Evolutionary conservation across 2,888 invertebrate genomes (phyloP), one percentile per base, ranked within the genome.

Genomic region (Xestia ashworthii): DNA sequence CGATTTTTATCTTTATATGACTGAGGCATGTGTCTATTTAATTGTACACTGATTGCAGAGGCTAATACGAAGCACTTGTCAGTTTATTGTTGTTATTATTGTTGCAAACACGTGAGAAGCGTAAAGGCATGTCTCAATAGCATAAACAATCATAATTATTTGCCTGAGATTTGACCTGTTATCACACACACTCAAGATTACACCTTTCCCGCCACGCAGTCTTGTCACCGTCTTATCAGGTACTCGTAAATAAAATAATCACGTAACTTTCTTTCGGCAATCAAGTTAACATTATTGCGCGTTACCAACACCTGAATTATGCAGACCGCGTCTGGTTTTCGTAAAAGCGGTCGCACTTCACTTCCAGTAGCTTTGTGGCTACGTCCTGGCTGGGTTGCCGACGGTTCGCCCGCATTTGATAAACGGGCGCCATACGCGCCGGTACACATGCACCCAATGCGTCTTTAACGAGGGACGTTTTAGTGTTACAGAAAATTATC

Each of bases 361-460:
- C 76, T 82, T 89, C 87, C 74, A 89, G 88, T 82, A 41, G 76
- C 44, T 80, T 66, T 78, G 76, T 78, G 79, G 85, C 88, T 76
- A 67, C 71, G 83, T 80, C 55, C 48, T 65, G 62, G 67, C 81
- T 68, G 73, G 76, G 67, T 72, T 78, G 84, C 72, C 62, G 60
- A 38, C 32, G 69, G 77, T 66, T 67, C 64, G 87, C 84, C 85
- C 87, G 89, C 89, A 88, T 89, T 87, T 89, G 90, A 90, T 90
- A 89, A 89, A 89, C 83, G 83, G 84, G 81, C 80, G 87, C 87
- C 85, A 81, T 78, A 81, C 80, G 80, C 80, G 66, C 48, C 70
- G 70, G 85, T 88, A 81, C 88, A 80, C 80, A 58, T 85, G 90
- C 76, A 89, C 86, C 65, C 69, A 77, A 79, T 77, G 73, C 67